Conservation (phyloP, 2,113 vertebrate genomes). For the Leuciscus idus region DNA sequence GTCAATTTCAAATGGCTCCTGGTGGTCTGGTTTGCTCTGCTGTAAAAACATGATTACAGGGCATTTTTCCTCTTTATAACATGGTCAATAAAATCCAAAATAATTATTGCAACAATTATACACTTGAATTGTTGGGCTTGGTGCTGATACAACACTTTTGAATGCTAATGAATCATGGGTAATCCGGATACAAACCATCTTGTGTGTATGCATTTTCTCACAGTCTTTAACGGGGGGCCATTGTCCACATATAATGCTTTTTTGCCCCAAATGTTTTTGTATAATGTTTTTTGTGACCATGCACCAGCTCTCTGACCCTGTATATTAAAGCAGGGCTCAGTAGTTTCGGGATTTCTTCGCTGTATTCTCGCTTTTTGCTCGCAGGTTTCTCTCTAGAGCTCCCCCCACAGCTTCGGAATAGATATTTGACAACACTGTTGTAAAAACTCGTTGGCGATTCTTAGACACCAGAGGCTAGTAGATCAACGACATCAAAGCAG, state of each 20-base stretch:
- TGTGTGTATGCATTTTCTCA: background rate
- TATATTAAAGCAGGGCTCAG: no score
- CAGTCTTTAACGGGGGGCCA: background rate
- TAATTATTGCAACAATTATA: slow-evolving; percentile 40
- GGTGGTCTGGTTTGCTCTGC: slow-evolving; percentile 8
- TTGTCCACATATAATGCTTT: background rate
- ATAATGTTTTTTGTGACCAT: no score
- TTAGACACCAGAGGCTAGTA: no score
- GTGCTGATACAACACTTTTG: slow-evolving; percentile 9
- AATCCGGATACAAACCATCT: background rate
- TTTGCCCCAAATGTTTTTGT: background rate
- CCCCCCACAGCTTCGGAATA: no score
- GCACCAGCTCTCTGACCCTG: background rate
- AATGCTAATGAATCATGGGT: slow-evolving; percentile 14
- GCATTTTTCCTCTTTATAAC: slow-evolving; percentile 28
- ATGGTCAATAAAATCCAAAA: slow-evolving; percentile 14
- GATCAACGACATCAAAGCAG: no score
- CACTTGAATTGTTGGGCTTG: background rate
- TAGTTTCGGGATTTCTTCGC: no score
- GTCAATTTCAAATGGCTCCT: slow-evolving; percentile 11
- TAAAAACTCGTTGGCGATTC: no score
- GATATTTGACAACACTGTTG: no score
- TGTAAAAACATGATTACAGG: slow-evolving; percentile 28
- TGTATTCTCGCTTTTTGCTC: no score
- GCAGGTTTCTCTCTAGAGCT: no score